Conservation (phyloP, 92 coral and sea anemone species). For the Muricea muricata region DNA sequence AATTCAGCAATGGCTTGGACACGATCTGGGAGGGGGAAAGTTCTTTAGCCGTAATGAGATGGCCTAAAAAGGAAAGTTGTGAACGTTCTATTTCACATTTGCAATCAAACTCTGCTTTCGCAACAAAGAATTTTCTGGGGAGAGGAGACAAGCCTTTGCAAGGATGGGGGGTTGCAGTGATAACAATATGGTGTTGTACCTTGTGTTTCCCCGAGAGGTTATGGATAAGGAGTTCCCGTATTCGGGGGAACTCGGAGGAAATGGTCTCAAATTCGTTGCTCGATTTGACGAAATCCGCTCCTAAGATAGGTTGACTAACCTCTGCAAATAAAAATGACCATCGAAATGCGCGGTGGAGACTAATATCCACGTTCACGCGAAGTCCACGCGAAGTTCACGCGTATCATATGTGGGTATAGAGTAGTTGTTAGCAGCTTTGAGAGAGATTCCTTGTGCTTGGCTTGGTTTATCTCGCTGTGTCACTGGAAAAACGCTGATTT, state of each 20-base stretch:
- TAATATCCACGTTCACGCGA: conserved; percentile 40
- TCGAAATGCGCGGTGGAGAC: conserved; percentile 61
- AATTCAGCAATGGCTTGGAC: background rate
- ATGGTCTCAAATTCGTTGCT: no score
- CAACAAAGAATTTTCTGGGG: no score
- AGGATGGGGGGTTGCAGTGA: no score
- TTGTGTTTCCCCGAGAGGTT: conserved; percentile 3
- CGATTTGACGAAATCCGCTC: conserved; percentile 62
- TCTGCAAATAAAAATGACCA: conserved; percentile 53
- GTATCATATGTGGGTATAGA: conserved; percentile 41
- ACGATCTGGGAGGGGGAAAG: background rate
- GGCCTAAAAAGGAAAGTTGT: background rate
- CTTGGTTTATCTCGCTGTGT: no score
- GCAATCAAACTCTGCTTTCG: background rate
- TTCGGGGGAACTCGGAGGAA: no score
- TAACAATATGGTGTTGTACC: no score
- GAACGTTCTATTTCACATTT: background rate
- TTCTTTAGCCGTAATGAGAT: background rate
- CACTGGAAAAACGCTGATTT: no score
- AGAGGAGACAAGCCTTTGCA: no score
- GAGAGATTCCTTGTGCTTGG: no score
- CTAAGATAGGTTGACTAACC: conserved; percentile 51
- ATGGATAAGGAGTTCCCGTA: no score
- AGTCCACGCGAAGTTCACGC: conserved; percentile 6
- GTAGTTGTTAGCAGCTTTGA: conserved; percentile 59